Evolutionary conservation across 1,140 invertebrate genomes (phyloP).

Genomic region (Drosophila truncata): DNA sequence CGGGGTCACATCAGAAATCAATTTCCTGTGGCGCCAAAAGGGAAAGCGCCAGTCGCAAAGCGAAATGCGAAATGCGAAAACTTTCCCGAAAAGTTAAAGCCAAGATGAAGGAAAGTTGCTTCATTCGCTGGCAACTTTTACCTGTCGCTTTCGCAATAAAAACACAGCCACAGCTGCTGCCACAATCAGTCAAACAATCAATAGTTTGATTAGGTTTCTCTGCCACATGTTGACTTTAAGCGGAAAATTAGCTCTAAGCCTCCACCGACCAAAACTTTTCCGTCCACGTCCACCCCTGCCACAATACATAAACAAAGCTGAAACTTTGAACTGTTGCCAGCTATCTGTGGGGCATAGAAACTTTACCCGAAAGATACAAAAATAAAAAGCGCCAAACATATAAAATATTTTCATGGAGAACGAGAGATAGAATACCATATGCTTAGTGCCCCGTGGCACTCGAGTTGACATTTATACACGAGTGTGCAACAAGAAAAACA

Average conservation of each 20-base stretch:
- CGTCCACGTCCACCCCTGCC: slow-evolving; percentile 10
- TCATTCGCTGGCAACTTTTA: slow-evolving; percentile 56
- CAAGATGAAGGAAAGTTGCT: slow-evolving; percentile 56
- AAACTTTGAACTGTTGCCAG: slow-evolving; percentile 76
- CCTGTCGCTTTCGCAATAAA: slow-evolving; percentile 64
- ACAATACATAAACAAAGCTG: slow-evolving; percentile 39
- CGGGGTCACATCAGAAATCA: slow-evolving; percentile 69
- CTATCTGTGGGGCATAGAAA: slow-evolving; percentile 63
- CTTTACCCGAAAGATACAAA: slow-evolving; percentile 42
- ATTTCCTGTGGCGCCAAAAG: slow-evolving; percentile 73
- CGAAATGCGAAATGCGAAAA: slow-evolving; percentile 57
- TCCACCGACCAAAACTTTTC: slow-evolving; percentile 44
- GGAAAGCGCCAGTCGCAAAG: slow-evolving; percentile 24
- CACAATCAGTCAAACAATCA: slow-evolving; percentile 80
- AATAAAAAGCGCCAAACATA: slow-evolving; percentile 25
- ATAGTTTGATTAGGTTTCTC: slow-evolving; percentile 77
- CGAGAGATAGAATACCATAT: slow-evolving; percentile 37
- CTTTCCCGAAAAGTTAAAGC: slow-evolving; percentile 71
- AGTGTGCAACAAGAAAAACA: slow-evolving; percentile 60
- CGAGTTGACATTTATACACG: slow-evolving; percentile 51
- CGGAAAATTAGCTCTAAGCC: slow-evolving; percentile 52
- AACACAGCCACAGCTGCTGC: slow-evolving; percentile 63
- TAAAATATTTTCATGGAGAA: slow-evolving; percentile 20
- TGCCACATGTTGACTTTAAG: slow-evolving; percentile 74
- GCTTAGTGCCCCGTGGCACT: slow-evolving; percentile 43